These are phyloP conservation scores for Nannospalax galili DNA, from an alignment of 2,113 vertebrate species.

Conservation along the genomic window DNA sequence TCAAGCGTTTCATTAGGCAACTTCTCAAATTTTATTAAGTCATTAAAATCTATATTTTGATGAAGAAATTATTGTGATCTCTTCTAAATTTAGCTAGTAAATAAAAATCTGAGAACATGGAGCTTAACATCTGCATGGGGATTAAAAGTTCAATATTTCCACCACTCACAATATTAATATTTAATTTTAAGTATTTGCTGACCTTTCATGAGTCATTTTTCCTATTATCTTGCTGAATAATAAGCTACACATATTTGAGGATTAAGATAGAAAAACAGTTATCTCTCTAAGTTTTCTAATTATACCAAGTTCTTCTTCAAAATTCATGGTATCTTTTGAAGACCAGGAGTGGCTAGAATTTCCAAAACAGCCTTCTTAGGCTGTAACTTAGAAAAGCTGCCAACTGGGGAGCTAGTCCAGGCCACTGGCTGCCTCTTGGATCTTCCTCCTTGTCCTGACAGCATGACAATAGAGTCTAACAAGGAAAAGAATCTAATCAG, in stretches of 20 bases:
- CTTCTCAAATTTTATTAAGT: background rate
- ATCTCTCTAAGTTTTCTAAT: background rate
- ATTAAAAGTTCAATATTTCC: background rate
- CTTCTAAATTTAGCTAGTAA: conserved; percentile 5
- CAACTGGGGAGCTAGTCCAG: background rate
- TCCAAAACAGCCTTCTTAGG: background rate
- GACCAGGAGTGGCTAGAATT: background rate
- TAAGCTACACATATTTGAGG: background rate
- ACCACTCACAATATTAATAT: background rate
- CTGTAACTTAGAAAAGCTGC: accelerated
- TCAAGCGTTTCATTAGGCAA: background rate
- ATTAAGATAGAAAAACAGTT: background rate
- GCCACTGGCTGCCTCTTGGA: background rate
- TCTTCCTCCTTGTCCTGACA: background rate
- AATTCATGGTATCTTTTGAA: background rate
- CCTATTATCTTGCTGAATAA: background rate
- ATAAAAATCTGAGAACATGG: background rate
- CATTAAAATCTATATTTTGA: background rate
- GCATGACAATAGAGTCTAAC: background rate
- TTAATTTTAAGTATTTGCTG: background rate
- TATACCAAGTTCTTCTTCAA: background rate
- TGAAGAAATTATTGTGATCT: conserved; percentile 1
- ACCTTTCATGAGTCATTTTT: background rate
- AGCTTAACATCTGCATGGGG: background rate
- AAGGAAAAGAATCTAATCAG: background rate